Conservation (phyloP, 1,140 invertebrate species). For the Saxidomus purpurata region DNA sequence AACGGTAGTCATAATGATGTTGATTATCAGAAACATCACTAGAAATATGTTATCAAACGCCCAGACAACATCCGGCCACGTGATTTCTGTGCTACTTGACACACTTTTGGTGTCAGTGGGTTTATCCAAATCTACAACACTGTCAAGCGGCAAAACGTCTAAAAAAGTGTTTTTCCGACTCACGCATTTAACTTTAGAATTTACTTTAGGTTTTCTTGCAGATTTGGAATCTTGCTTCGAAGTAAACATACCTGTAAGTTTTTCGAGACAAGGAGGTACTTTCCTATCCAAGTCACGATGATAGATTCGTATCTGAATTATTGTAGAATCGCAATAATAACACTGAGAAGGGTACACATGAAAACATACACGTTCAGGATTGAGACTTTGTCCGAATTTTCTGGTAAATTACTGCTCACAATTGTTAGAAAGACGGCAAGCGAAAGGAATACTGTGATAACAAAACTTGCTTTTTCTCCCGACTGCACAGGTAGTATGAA, state of each 20-base stretch:
- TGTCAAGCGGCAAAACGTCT: neutral
- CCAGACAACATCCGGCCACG: slow-evolving; percentile 46
- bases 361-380: slow-evolving; percentile 86
- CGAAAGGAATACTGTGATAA: slow-evolving; percentile 88
- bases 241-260: neutral
- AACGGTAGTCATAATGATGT: slow-evolving; percentile 4
- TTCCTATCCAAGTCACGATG: neutral
- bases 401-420: slow-evolving; percentile 88
- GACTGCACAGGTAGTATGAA: slow-evolving; percentile 89
- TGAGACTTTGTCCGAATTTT: slow-evolving; percentile 88
- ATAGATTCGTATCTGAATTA: slow-evolving; percentile 49
- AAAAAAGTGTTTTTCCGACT: neutral
- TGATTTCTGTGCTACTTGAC: neutral
- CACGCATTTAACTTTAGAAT: neutral
- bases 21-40: slow-evolving; percentile 4
- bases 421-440: slow-evolving; percentile 88
- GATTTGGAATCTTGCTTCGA: neutral
- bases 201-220: neutral
- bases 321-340: slow-evolving; percentile 44
- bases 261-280: neutral
- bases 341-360: slow-evolving; percentile 41
- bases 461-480: slow-evolving; percentile 88
- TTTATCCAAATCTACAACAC: neutral
- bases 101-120: neutral
- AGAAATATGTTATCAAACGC: slow-evolving; percentile 55